Evolutionary conservation across 2,113 vertebrate genomes (phyloP).

Genomic region (Aphelocoma coerulescens): DNA sequence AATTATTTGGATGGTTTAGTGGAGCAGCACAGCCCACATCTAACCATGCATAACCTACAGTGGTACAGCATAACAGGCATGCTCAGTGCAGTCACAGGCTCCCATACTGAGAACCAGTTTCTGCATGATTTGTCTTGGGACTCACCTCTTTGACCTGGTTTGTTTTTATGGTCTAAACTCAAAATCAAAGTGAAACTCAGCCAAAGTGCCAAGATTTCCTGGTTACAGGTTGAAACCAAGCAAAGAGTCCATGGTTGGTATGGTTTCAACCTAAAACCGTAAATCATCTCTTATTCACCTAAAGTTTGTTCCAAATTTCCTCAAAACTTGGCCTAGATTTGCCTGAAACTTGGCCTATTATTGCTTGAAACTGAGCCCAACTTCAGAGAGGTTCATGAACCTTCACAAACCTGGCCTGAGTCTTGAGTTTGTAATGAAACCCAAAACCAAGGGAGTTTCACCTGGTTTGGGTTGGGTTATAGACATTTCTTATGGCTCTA

Average conservation of each 20-base stretch:
- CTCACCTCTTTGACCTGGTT: background rate
- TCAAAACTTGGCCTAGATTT: slow-evolving; percentile 34
- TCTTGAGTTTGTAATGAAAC: slow-evolving; percentile 18
- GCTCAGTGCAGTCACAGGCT: background rate
- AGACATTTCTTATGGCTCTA: slow-evolving; percentile 16
- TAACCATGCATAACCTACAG: fast-evolving
- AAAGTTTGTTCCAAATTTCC: slow-evolving; percentile 45
- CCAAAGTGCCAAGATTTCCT: background rate
- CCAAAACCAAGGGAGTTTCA: slow-evolving; percentile 30
- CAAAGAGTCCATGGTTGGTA: background rate
- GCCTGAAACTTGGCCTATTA: slow-evolving; percentile 9
- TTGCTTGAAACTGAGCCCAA: slow-evolving; percentile 47
- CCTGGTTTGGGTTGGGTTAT: slow-evolving; percentile 31
- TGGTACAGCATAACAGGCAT: background rate
- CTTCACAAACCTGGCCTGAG: slow-evolving; percentile 16
- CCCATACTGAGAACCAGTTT: background rate
- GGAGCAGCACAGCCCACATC: background rate
- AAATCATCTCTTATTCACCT: slow-evolving; percentile 35
- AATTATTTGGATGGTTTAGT: background rate
- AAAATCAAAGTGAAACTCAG: slow-evolving; percentile 6
- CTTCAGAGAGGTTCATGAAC: slow-evolving; percentile 51
- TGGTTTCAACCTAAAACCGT: slow-evolving; percentile 24
- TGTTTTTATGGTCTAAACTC: background rate
- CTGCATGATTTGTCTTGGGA: background rate
- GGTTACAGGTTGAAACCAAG: slow-evolving; percentile 16